These are phyloP conservation scores for Rhadina sibilatrix DNA, from an alignment of 2,113 vertebrate species.

Conservation along the genomic window DNA sequence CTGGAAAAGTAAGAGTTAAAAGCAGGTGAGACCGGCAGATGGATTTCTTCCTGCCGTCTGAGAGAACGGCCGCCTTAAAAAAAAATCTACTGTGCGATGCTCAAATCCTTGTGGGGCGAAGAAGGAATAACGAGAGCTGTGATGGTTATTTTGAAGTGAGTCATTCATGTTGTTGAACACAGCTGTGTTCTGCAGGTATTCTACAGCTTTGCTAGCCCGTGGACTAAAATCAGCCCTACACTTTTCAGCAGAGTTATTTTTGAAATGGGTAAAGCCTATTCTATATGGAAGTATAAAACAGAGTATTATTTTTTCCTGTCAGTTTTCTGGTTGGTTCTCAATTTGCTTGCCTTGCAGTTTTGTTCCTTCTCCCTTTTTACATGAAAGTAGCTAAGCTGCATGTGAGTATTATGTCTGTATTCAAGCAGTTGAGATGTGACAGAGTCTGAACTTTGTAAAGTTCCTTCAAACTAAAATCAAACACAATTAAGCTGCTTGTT, in stretches of 20 bases:
- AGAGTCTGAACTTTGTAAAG: neutral
- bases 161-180: fast-evolving
- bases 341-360: neutral
- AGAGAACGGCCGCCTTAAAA: neutral
- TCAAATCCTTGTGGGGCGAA: neutral
- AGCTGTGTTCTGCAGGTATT: neutral
- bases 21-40: fast-evolving
- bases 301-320: neutral
- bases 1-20: neutral
- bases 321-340: neutral
- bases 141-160: neutral
- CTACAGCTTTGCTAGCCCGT: neutral
- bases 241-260: neutral
- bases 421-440: neutral
- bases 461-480: neutral
- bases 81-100: neutral
- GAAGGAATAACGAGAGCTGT: neutral
- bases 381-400: neutral
- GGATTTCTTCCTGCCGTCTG: neutral
- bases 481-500: neutral
- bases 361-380: neutral
- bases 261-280: neutral
- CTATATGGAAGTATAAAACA: neutral
- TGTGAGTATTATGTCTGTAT: neutral
- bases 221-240: neutral